phyloP scores from a whole-genome alignment of 2,888 invertebrate genomes.

The Dastarcus helophoroides region DNA sequence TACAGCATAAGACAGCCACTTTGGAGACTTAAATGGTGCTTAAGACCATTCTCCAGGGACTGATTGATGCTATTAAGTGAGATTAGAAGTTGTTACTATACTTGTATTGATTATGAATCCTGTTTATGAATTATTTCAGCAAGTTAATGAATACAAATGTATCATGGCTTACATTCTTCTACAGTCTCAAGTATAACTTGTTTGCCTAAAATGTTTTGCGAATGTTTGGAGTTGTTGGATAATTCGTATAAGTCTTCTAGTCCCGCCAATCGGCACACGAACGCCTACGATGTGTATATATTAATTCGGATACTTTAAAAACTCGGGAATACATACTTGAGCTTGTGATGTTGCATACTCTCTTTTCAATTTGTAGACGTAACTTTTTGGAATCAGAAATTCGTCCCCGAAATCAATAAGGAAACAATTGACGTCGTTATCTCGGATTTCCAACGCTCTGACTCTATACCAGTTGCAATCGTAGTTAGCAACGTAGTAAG shows the following conservation, averaged over 20 bases:
- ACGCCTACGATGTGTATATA: slow-evolving; percentile 40
- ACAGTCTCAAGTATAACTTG: slow-evolving; percentile 36
- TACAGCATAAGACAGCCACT: no score
- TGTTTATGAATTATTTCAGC: no score
- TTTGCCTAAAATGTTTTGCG: slow-evolving; percentile 41
- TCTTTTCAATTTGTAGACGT: slow-evolving; percentile 49
- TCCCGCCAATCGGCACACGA: slow-evolving; percentile 57
- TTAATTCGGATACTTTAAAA: slow-evolving; percentile 1
- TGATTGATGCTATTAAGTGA: no score
- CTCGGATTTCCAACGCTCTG: slow-evolving; percentile 29
- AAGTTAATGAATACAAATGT: no score
- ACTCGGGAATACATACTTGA: slow-evolving; percentile 44
- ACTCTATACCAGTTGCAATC: slow-evolving; percentile 40
- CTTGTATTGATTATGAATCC: no score
- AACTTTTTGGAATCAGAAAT: slow-evolving; percentile 41
- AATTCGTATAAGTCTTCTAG: slow-evolving; percentile 49
- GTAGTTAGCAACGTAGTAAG: slow-evolving; percentile 36
- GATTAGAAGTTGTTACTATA: no score
- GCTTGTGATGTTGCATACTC: slow-evolving; percentile 55
- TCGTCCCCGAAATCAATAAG: slow-evolving; percentile 69
- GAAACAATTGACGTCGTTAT: slow-evolving; percentile 40
- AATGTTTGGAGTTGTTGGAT: slow-evolving; percentile 25
- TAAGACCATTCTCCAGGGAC: no score
- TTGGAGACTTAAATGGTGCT: no score
- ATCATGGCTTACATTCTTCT: no score